Conservation (phyloP, 1,140 invertebrate genomes). For the Brachystomella parvula region DNA sequence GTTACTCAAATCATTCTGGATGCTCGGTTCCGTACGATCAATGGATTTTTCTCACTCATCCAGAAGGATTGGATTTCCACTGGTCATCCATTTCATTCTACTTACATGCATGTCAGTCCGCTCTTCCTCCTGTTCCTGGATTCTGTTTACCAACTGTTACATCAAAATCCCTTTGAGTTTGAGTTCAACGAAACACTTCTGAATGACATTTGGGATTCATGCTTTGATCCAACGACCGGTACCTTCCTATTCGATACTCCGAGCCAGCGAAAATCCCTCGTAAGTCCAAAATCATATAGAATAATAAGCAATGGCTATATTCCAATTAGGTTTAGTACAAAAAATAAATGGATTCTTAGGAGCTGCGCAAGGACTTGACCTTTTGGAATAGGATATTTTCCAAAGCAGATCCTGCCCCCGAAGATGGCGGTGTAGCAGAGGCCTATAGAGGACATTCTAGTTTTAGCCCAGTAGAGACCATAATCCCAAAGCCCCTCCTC, state of each 20-base stretch:
- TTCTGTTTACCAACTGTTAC: constrained; percentile 81
- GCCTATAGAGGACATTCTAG: not conserved
- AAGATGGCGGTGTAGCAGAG: not conserved
- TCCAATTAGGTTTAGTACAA: not conserved
- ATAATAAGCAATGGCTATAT: not conserved
- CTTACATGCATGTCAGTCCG: constrained; percentile 46
- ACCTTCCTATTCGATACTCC: constrained; percentile 35
- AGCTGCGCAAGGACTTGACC: constrained; percentile 29
- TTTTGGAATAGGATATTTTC: constrained; percentile 28
- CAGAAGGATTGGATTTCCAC: constrained; percentile 92
- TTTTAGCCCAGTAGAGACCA: not conserved
- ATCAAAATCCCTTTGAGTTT: constrained; percentile 78
- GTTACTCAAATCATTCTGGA: constrained; percentile 80
- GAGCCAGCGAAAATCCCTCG: constrained; percentile 23
- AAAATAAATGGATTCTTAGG: constrained; percentile 18
- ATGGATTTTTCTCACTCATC: constrained; percentile 82
- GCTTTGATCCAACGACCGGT: constrained; percentile 31
- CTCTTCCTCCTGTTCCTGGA: constrained; percentile 86
- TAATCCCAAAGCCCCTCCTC: constrained; percentile 20
- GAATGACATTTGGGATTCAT: constrained; percentile 78
- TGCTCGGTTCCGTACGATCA: constrained; percentile 68
- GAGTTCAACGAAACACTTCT: constrained; percentile 90
- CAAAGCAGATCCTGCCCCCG: constrained; percentile 7
- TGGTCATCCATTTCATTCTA: constrained; percentile 51
- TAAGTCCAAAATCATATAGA: constrained; percentile 12